Conservation (phyloP, 92 coral and sea anemone species). For the Pocillopora grandis region DNA sequence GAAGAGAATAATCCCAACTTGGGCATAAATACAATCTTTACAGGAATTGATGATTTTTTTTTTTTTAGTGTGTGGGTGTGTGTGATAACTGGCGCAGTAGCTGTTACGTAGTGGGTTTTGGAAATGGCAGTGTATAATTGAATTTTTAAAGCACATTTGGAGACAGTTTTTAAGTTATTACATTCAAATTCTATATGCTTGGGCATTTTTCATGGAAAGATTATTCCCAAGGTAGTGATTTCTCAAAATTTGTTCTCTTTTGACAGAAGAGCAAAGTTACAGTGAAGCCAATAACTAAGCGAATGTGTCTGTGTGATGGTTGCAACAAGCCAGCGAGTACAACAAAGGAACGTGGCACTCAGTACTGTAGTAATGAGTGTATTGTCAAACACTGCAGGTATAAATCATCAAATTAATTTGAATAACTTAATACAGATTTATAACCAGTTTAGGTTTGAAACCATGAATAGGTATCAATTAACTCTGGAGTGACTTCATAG, state of each 20-base stretch:
- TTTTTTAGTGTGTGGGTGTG: neutral
- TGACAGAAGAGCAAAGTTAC: constrained; percentile 73
- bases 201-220: no score
- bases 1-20: no score
- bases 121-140: neutral
- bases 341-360: constrained; percentile 95
- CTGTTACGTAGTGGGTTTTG: neutral
- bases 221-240: neutral
- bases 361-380: constrained; percentile 96
- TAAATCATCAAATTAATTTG: neutral
- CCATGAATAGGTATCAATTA: no score
- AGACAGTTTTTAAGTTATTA: neutral
- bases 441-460: no score
- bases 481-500: no score
- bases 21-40: neutral
- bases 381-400: constrained; percentile 93
- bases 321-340: constrained; percentile 96
- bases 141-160: neutral
- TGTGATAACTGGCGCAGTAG: no score
- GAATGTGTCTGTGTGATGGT: constrained; percentile 84
- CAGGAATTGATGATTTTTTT: neutral
- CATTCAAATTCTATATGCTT: neutral
- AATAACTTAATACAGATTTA: no score
- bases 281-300: constrained; percentile 90
- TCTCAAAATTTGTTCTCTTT: neutral